Percentiles rank a stretch among this genome's conserved stretches.
These are phyloP conservation scores for Zaprionus lineosus DNA, from an alignment of 2,888 invertebrate genomes.

Conservation along the genomic window DNA sequence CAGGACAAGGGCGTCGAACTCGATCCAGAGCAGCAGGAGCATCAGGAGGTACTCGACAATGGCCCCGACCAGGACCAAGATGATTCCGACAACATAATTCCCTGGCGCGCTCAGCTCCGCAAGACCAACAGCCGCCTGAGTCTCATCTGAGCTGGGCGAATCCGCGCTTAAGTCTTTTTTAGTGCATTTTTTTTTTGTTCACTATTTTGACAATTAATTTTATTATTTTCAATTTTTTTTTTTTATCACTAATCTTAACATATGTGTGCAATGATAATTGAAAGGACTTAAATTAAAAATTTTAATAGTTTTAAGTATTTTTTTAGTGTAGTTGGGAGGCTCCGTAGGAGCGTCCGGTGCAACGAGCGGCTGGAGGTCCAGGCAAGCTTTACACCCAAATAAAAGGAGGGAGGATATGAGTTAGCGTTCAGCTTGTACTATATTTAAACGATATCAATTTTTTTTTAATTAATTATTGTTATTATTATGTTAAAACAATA, in stretches of 20 bases:
- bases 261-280: conserved; percentile 61
- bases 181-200: conserved; percentile 61
- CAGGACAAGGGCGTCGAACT: conserved; percentile 12
- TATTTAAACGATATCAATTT: conserved; percentile 25
- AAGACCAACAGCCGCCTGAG: conserved; percentile 95
- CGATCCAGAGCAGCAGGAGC: conserved; percentile 22
- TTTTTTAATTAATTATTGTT: conserved; percentile 43
- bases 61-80: conserved; percentile 84
- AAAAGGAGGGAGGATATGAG: conserved; percentile 13
- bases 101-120: conserved; percentile 94
- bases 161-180: conserved; percentile 23
- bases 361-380: conserved; percentile 19
- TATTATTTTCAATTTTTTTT: conserved; percentile 4
- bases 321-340: conserved; percentile 17
- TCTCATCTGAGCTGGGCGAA: conserved; percentile 85
- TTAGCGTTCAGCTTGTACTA: conserved; percentile 43
- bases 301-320: conserved; percentile 23
- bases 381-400: conserved; percentile 44
- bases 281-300: conserved; percentile 8
- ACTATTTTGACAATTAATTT: neutral
- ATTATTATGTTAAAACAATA: conserved; percentile 35
- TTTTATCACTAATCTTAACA: conserved; percentile 13
- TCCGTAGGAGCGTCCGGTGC: conserved; percentile 5
- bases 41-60: conserved; percentile 31
- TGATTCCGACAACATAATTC: conserved; percentile 89